phyloP scores from a whole-genome alignment of 2,113 vertebrate species.

The Origma solitaria region DNA sequence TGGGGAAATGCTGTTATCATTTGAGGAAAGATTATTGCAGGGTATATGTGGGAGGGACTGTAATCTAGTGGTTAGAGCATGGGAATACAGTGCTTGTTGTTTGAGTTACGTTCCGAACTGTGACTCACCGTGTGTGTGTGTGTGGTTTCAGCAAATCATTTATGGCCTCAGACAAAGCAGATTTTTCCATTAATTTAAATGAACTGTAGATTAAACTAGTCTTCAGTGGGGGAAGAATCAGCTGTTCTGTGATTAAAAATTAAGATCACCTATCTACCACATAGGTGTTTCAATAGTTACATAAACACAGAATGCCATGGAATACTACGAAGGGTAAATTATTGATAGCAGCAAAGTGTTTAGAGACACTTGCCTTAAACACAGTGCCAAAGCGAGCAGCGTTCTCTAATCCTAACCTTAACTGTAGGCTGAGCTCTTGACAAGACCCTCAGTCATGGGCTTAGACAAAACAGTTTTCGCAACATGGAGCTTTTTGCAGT shows the following conservation, averaged over 20 bases:
- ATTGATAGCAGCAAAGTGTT: neutral
- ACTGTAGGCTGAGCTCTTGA: neutral
- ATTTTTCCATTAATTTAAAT: constrained; percentile 34
- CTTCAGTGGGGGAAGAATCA: neutral
- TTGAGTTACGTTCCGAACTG: constrained; percentile 7
- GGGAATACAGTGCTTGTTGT: constrained; percentile 29
- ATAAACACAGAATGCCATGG: neutral
- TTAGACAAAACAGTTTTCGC: neutral
- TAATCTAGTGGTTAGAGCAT: constrained; percentile 38
- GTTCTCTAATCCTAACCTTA: neutral
- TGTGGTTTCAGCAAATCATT: constrained; percentile 41
- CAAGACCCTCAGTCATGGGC: neutral
- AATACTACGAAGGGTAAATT: neutral
- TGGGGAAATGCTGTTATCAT: constrained; percentile 41
- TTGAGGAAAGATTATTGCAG: constrained; percentile 39
- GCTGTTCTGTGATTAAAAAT: neutral
- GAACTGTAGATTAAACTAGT: neutral
- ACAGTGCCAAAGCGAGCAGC: neutral
- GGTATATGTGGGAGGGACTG: constrained; percentile 43
- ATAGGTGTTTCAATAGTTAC: neutral
- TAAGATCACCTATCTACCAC: neutral
- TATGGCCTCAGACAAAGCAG: constrained; percentile 20
- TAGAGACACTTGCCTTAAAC: constrained; percentile 12
- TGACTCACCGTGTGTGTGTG: constrained; percentile 16
- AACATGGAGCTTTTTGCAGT: accelerated